Evolutionary conservation across 2,888 invertebrate genomes (phyloP).

Genomic region (Amphipyra berbera): DNA sequence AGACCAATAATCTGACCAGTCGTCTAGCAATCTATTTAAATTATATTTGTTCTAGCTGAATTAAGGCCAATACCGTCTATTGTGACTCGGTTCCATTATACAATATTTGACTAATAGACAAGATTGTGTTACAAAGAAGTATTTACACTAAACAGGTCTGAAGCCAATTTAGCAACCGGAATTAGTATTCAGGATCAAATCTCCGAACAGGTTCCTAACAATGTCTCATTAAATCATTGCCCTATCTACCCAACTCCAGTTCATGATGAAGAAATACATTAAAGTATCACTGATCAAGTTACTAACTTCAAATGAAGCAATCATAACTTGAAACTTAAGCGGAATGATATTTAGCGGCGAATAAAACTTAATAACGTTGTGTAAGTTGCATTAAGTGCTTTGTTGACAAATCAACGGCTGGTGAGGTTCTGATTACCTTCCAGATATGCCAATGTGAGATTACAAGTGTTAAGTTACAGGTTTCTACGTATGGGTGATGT

Average conservation of each 20-base stretch:
- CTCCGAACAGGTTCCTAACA: constrained; percentile 46
- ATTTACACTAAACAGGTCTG: constrained; percentile 18
- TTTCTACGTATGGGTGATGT: constrained; percentile 42
- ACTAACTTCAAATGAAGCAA: constrained; percentile 52
- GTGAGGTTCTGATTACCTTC: constrained; percentile 59
- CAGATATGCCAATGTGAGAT: constrained; percentile 60
- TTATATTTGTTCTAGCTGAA: background rate
- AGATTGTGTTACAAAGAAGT: constrained; percentile 16
- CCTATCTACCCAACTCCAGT: constrained; percentile 32
- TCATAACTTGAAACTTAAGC: constrained; percentile 52
- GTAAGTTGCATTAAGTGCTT: constrained; percentile 58
- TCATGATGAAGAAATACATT: constrained; percentile 53
- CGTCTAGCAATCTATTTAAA: no score
- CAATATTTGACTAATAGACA: constrained; percentile 20
- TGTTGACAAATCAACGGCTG: constrained; percentile 72
- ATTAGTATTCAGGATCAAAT: constrained; percentile 42
- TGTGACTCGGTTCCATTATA: constrained; percentile 1
- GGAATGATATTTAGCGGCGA: constrained; percentile 55
- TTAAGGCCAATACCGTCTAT: background rate
- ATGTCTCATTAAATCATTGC: constrained; percentile 39
- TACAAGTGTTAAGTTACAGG: constrained; percentile 46
- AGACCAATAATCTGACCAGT: no score
- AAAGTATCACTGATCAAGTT: constrained; percentile 47
- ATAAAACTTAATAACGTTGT: constrained; percentile 54
- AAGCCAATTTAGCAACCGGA: constrained; percentile 22